phyloP scores from a whole-genome alignment of 2,113 vertebrate species.

The Toxotes chatareus region DNA sequence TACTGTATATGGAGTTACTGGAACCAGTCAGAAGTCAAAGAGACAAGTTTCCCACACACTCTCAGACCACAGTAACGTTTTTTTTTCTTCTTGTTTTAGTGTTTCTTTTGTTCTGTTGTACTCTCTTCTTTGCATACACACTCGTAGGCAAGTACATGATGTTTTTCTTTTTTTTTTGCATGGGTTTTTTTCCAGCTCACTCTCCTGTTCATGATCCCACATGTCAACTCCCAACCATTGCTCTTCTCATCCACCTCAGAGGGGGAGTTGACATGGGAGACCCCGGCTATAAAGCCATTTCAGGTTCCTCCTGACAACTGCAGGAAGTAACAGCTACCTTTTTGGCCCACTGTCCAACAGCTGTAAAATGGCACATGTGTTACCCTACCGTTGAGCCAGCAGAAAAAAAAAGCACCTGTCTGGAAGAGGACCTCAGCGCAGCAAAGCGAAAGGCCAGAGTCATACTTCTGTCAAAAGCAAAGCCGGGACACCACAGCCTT shows the following conservation, averaged over 20 bases:
- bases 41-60: no score
- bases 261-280: constrained; percentile 15
- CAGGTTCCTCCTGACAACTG: constrained; percentile 63
- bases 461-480: not conserved
- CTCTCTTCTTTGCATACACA: not conserved
- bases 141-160: not conserved
- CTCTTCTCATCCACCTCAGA: constrained; percentile 24
- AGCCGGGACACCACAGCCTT: constrained; percentile 8
- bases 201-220: not conserved
- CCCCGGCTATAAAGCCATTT: constrained; percentile 37
- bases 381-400: constrained; percentile 26
- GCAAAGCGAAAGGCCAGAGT: constrained; percentile 8
- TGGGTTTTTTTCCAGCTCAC: not conserved
- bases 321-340: constrained; percentile 69
- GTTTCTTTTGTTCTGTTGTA: not conserved
- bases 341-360: constrained; percentile 56
- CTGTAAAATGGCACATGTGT: constrained; percentile 62
- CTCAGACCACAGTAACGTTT: no score
- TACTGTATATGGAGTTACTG: no score
- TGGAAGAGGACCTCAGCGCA: constrained; percentile 17
- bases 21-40: no score
- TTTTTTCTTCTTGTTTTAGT: not conserved
- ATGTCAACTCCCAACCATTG: not conserved
- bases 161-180: not conserved
- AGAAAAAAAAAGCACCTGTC: constrained; percentile 34